Evolutionary conservation across 2,113 vertebrate genomes (phyloP), one percentile per base, ranked within the genome.

Genomic region (Cranoglanis bouderius): DNA sequence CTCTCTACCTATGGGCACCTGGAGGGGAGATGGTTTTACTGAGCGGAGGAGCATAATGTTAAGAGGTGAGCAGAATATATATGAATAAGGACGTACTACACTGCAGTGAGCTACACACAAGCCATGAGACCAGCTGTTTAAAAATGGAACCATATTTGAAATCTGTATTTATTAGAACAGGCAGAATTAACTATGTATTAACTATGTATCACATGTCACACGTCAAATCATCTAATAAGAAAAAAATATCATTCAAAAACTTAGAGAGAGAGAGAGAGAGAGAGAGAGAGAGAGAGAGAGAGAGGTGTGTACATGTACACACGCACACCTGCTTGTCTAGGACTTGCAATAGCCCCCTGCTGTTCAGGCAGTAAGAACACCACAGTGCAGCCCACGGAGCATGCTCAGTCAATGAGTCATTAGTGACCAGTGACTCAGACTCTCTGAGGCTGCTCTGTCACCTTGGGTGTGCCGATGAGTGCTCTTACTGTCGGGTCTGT

Each of bases 371-470:
- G 55, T 6, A 40, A 14, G 81, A 40, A 86, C 88, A 89, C 81
- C 92, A 91, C 91, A 90, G 92, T 92, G 91, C 89, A 49, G 82
- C 67, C 85, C 65, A 90, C 32, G 24, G 92, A 94, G 93, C 92
- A 92, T 92, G 93, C 93, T 93, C 92, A 92, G 91, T 94, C 93
- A 94, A 94, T 94, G 93, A 93, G 92, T 94, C 91, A 93, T 93
- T 93, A 94, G 84, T 46, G 87, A 88, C 84, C 88, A 85, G 90
- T 89, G 85, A 87, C 88, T 92, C 87, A 91, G 91, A 87, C 89
- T 88, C 91, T 94, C 85, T 91, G 92, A 94, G 87, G 88, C 87
- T 88, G 93, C 89, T 91, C 55, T 59, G 55, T 94, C 94, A 94
- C 92, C 94, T 90, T 49, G 55, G 91, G 86, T 91, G 89, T 82